Base-by-base conservation (phyloP, 30 jellyfish, hydroid and myxozoan genomes). In the Phacellophora camtschatica region DNA sequence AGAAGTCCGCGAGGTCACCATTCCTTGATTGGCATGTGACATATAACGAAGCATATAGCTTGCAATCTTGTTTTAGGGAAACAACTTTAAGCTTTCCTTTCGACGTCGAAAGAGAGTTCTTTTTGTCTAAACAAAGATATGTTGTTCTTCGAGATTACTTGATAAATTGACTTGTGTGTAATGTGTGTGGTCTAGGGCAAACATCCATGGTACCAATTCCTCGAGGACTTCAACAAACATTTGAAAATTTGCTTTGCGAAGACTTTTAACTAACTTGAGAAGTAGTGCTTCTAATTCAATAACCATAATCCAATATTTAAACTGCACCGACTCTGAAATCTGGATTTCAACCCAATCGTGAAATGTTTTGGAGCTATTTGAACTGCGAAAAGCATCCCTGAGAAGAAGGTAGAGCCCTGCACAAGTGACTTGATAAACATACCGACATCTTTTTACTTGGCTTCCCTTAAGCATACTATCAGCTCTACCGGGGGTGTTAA, bases 1-100 rank as follows among this genome's bases (percentile, higher is more conserved):
- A 85, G 51, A 85, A 74, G 51, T 74, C 88, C 1, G 61, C 90
- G 32, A 85, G 51, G 51, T 85, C 69, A 36, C 87, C 75, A 39
- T 66, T 32, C 30, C 96, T 31, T 10, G 46, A 3, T 57, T 85
- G 96, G 45, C 77, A 77, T 3, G 87, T 72, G 24, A 85, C 81
- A 62, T 36, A 72, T 1, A 84, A 67, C 27, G 71, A 24, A 2
- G 95, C 69, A 59, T 9, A 84, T 42, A 72, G 95, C 43, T 51
- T 63, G 6, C 66, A 22, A 43, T 82, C 95, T 15, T 82, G 53
- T 41, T 67, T 24, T 3, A 84, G 33, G 12, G 84, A 36, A 29
- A 29, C 81, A 4, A 45, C 57, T 39, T 56, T 66, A 66, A 32
- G 23, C 49, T 78, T 69, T 70, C 71, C 84, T 41, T 69, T 69